Evolutionary conservation across 2,888 invertebrate species (phyloP).

Genomic region (Tortrix viridana): DNA sequence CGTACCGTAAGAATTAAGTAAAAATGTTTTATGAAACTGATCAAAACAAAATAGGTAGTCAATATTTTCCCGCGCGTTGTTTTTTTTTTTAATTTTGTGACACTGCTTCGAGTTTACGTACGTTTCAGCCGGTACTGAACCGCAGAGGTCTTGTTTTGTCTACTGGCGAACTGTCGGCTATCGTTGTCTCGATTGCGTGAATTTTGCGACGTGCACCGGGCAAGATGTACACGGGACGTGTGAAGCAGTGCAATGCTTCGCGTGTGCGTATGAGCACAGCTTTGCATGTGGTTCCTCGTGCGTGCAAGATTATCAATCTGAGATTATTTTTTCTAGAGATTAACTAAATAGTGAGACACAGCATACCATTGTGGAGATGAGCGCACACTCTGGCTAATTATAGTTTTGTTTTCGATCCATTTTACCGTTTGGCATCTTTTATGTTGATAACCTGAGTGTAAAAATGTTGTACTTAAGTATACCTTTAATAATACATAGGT

Average conservation of each 20-base stretch:
- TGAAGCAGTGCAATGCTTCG: conserved; percentile 45
- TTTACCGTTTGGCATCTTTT: too few relatives aligned
- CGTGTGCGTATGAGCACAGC: conserved; percentile 27
- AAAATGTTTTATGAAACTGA: conserved; percentile 1
- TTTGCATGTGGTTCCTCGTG: conserved; percentile 21
- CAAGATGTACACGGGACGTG: conserved; percentile 48
- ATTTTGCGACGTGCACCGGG: conserved; percentile 48
- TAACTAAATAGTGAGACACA: neutral
- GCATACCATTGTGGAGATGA: too few relatives aligned
- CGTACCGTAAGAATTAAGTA: neutral
- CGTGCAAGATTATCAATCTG: conserved; percentile 25
- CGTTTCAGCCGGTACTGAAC: conserved; percentile 10
- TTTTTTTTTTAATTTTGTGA: neutral
- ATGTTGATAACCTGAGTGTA: too few relatives aligned
- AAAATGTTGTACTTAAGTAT: too few relatives aligned
- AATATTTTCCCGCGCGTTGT: conserved; percentile 18
- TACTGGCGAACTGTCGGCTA: conserved; percentile 17
- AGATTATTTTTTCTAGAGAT: conserved; percentile 6
- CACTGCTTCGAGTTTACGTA: neutral
- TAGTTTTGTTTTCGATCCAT: too few relatives aligned
- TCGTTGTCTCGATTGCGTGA: conserved; percentile 32
- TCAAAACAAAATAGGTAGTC: neutral
- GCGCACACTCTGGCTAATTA: too few relatives aligned
- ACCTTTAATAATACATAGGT: too few relatives aligned
- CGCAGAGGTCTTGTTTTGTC: conserved; percentile 16